Conservation (phyloP, 2,888 invertebrate genomes). For the Andrena bucephala region DNA sequence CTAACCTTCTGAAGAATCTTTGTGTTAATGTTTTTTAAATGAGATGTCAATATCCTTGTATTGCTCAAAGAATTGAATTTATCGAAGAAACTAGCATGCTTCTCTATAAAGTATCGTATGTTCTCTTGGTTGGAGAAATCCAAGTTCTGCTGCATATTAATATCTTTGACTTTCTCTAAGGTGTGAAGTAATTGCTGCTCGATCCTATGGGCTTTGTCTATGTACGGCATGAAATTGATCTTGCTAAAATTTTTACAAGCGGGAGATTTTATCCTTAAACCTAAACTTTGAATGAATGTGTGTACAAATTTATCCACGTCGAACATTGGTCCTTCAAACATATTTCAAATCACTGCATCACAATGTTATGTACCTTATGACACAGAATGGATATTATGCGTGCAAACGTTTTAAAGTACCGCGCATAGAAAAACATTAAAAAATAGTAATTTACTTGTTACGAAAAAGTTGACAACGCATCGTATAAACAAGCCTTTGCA, state of each 20-base stretch:
- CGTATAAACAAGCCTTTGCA: conserved; percentile 28
- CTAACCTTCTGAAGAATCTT: conserved; percentile 55
- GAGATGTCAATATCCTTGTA: conserved; percentile 34
- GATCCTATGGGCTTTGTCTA: conserved; percentile 34
- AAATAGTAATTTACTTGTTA: conserved; percentile 28
- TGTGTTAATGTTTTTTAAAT: conserved; percentile 63
- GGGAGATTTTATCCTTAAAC: conserved; percentile 40
- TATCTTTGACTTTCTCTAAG: conserved; percentile 47
- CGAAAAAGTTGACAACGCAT: conserved; percentile 27
- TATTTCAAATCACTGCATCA: conserved; percentile 27
- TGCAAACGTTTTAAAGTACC: conserved; percentile 24
- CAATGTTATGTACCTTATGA: neutral
- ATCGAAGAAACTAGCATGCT: conserved; percentile 49
- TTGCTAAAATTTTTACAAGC: conserved; percentile 29
- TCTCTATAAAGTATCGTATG: conserved; percentile 53
- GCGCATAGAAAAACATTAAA: conserved; percentile 24
- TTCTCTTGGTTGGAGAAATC: conserved; percentile 41
- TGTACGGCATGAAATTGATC: conserved; percentile 40
- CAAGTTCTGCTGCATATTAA: conserved; percentile 35
- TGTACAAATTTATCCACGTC: conserved; percentile 64
- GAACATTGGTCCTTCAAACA: conserved; percentile 46
- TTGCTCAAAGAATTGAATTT: conserved; percentile 35
- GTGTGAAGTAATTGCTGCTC: conserved; percentile 27
- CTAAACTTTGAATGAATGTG: conserved; percentile 56
- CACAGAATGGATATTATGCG: neutral